Base-by-base conservation (phyloP, 2,888 invertebrate species). In the Tinea semifulvella region DNA sequence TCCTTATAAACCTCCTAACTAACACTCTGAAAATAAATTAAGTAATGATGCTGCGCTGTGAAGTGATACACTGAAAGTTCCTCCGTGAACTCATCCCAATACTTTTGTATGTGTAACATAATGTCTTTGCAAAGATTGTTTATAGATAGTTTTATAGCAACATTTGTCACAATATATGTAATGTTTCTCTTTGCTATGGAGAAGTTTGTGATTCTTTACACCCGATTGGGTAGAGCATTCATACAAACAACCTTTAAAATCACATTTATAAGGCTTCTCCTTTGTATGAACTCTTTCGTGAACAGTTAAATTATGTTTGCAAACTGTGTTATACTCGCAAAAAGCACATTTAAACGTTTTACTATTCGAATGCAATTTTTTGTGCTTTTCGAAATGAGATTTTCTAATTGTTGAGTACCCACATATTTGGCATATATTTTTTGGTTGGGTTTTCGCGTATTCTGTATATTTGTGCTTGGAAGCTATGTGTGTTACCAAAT, bases 151-250 rank as follows among this genome's bases (percentile, higher is more conserved):
- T 25, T 52, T 57, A 43, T 67, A 68, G 44, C 51, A 57, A 46
- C 68, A 68, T 49, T 61, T 60, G 49, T 67, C 68, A 57, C 68
- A 68, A 36, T 57, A 62, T 6, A 62, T 20, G 50, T 57, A 54
- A 45, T 64, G 56, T n/a, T 52, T 49, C 2, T 54, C 49, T 1
- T 54, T 60, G 36, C 56, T 48, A 52, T 68, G 68, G 48, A 57
- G 60, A 4, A 65, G 44, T 27, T 48, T 28, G 47, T 68, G 68
- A 45, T 60, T 65, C n/a, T 47, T 49, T 5, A 68, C 49, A 0
- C 56, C 61, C 2, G 66, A 57, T 42, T 55, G 57, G 0, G 64
- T 50, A 10, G 54, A 28, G 39, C 56, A 50, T 2, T 35, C 43
- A 18, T 58, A 61, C 2, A 10, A 20, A 44, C 63, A 64, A 6